A percentile compares a stretch with the other conserved stretches of the same genome.
phyloP scores from a whole-genome alignment of 2,888 invertebrate genomes.

The Stenodera caucasica region DNA sequence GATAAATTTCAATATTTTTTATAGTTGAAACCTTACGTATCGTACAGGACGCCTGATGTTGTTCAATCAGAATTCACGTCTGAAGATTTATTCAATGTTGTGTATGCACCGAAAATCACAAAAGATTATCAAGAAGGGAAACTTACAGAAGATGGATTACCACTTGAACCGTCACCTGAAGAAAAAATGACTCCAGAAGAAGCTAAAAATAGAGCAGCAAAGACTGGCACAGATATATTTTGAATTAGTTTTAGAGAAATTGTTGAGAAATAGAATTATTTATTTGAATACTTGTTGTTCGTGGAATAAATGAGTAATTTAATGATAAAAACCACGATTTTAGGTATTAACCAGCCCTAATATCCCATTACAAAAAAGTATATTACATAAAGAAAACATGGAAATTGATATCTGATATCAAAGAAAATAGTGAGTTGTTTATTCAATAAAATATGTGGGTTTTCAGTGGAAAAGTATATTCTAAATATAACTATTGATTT shows the following conservation, averaged over 20 bases:
- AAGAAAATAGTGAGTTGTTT: too few species aligned
- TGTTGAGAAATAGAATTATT: neutral
- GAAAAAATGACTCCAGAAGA: conserved; percentile 73
- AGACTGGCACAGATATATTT: conserved; percentile 84
- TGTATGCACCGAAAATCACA: conserved; percentile 78
- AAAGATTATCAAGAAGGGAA: conserved; percentile 73
- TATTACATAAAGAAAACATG: too few species aligned
- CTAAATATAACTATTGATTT: too few species aligned
- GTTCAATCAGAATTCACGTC: conserved; percentile 81
- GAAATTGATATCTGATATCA: too few species aligned
- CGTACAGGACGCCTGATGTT: conserved; percentile 78
- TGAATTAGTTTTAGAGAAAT: conserved; percentile 29
- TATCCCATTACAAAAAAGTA: too few species aligned
- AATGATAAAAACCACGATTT: too few species aligned
- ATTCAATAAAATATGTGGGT: too few species aligned
- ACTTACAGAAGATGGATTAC: conserved; percentile 68
- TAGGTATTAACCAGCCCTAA: too few species aligned
- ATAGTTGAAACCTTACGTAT: conserved; percentile 90
- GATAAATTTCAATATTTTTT: conserved; percentile 37
- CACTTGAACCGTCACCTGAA: conserved; percentile 71
- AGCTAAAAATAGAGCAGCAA: conserved; percentile 69
- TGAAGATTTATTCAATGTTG: conserved; percentile 76
- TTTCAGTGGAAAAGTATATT: too few species aligned
- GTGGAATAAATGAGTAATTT: too few species aligned
- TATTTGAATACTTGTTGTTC: neutral